A percentile compares a stretch with the other conserved stretches of the same genome.
phyloP scores from a whole-genome alignment of 2,797 vertebrate genomes.

The Mormyrus hasselquistii region DNA sequence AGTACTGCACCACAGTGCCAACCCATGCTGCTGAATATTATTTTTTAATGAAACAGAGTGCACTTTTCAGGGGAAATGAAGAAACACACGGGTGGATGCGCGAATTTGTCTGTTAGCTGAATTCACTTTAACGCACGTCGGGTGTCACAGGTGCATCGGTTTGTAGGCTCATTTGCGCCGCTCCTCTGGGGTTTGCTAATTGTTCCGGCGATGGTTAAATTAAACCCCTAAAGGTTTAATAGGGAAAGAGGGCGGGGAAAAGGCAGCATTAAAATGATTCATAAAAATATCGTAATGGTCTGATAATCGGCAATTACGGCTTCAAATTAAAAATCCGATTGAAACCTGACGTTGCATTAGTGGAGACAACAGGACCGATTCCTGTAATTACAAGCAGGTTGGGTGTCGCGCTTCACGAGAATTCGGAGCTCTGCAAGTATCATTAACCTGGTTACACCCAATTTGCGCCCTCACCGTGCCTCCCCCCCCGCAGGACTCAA shows the following conservation, averaged over 20 bases:
- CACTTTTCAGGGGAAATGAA: background rate
- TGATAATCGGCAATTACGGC: background rate
- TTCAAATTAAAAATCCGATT: conserved; percentile 12
- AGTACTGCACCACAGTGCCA: background rate
- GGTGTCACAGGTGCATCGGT: background rate
- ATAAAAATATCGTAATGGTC: conserved; percentile 4
- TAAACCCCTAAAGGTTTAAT: background rate
- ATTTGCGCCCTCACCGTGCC: background rate
- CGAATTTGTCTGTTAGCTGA: background rate
- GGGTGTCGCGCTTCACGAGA: background rate
- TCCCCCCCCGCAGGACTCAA: background rate
- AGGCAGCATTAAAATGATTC: background rate
- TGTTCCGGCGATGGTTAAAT: background rate
- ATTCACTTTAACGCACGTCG: background rate
- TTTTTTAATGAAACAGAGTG: background rate
- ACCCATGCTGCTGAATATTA: background rate
- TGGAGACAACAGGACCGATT: conserved; percentile 3
- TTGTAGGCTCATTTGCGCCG: background rate
- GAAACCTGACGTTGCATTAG: background rate
- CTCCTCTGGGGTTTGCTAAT: background rate
- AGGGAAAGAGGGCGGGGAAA: background rate
- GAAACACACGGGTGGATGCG: background rate
- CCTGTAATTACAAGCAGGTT: background rate
- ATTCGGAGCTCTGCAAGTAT: background rate
- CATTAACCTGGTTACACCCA: background rate